Base-by-base conservation (phyloP, 2,888 invertebrate species). In the Sphaeridia pumilis region DNA sequence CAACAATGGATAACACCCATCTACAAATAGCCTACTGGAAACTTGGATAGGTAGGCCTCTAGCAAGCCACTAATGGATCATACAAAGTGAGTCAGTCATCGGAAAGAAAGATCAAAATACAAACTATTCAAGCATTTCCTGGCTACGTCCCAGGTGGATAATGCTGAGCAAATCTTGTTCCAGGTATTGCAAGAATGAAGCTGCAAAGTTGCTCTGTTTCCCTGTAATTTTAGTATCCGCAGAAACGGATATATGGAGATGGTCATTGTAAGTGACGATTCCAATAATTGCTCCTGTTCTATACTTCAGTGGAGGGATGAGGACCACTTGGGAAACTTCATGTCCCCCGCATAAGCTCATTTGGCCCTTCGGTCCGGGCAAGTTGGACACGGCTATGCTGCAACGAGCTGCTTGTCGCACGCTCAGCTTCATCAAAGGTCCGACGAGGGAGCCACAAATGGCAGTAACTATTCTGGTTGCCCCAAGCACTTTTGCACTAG, bases 201-300 rank as follows among this genome's bases (percentile, higher is more conserved):
- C 12, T 1, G 58, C 56, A 48, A 61, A 58, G 35, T 35, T 27
- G 10, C 58, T 54, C 31, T 55, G 53, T 47, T 57, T 57, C 24
- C 50, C 49, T 12, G 25, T 46, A 10, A 59, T 41, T 1, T 49
- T 56, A 3, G 55, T 52, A 46, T 61, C 61, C 27, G 58, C 59
- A n/a, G 59, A 47, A 35, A 61, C 48, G 3, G 58, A 54, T 44
- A 61, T 46, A 21, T 48, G 56, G 21, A 61, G 54, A 17, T 56
- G 50, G 17, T 58, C 59, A 27, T 54, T 53, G 52, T 61, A 61
- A 34, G 59, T 59, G 36, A 61, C 52, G 31, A 61, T 46, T 17
- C 59, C 61, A 2, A 61, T 52, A 20, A 58, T 59, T 35, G 59
- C 55, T n/a, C 53, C 58, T 7, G 61, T 61, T 25, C 57, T 52